Evolutionary conservation across 2,797 vertebrate genomes (phyloP).

Genomic region (Karalla daura): DNA sequence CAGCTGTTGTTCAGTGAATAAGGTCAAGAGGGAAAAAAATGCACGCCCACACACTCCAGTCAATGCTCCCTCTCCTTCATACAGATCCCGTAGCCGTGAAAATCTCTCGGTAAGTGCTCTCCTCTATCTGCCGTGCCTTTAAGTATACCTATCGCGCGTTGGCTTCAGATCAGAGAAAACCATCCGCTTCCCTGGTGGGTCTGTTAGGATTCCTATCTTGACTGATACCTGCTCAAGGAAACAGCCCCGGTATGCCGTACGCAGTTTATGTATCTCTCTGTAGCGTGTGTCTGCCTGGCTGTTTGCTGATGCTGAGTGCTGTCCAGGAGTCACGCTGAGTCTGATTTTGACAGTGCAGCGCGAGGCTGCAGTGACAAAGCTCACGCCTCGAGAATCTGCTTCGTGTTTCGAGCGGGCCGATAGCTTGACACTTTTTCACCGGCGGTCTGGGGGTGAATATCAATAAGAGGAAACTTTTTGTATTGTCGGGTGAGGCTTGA

Average conservation of each 20-base stretch:
- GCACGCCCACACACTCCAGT: conserved; percentile 35
- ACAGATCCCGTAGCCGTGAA: conserved; percentile 46
- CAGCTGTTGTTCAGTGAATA: conserved; percentile 48
- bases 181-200: conserved; percentile 55
- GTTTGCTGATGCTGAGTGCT: conserved; percentile 59
- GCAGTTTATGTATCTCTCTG: conserved; percentile 44
- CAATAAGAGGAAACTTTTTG: conserved; percentile 35
- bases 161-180: conserved; percentile 64
- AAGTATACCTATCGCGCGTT: conserved; percentile 46
- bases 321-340: conserved; percentile 57
- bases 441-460: conserved; percentile 21
- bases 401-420: conserved; percentile 37
- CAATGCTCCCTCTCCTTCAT: conserved; percentile 18
- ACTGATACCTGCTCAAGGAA: conserved; percentile 59
- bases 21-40: conserved; percentile 51
- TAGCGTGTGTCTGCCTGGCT: conserved; percentile 42
- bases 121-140: conserved; percentile 55
- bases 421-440: conserved; percentile 26
- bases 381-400: conserved; percentile 38
- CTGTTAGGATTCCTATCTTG: conserved; percentile 56
- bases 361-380: conserved; percentile 48
- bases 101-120: conserved; percentile 53
- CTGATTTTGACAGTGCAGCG: conserved; percentile 53
- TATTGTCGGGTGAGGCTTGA: conserved; percentile 22
- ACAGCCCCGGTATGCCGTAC: conserved; percentile 28